Percentiles rank a stretch among this genome's conserved stretches.
Conservation (phyloP, 1,140 invertebrate species). For the Orchestia grillus region DNA sequence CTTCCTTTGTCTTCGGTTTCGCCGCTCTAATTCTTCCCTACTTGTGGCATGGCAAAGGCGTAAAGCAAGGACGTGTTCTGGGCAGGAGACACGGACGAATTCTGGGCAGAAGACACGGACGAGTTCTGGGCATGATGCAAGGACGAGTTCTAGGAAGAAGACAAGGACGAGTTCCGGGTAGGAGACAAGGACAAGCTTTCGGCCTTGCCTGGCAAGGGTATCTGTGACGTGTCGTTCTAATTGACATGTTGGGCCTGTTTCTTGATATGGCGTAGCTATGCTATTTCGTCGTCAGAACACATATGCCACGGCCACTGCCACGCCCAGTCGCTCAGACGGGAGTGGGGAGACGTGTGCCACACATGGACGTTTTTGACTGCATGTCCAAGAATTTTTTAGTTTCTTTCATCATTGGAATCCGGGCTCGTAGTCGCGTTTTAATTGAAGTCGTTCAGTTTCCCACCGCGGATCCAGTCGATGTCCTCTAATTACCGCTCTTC, state of each 20-base stretch:
- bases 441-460: not conserved
- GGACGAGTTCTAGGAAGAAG: too few species aligned
- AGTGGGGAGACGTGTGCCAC: not conserved
- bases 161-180: too few species aligned
- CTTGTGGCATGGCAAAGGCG: not conserved
- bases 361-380: not conserved
- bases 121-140: too few species aligned
- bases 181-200: not conserved
- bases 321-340: not conserved
- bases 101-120: too few species aligned
- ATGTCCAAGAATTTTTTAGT: not conserved
- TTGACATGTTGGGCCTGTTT: not conserved
- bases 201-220: not conserved
- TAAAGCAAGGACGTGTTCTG: too few species aligned
- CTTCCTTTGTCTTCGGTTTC: not conserved
- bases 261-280: not conserved
- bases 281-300: not conserved
- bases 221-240: not conserved
- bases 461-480: not conserved
- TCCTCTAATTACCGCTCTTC: not conserved
- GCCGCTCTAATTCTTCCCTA: not conserved
- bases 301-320: slow-evolving; percentile 24
- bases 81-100: too few species aligned
- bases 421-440: not conserved
- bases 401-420: not conserved